Conservation (phyloP, 2,797 vertebrate species). For the Notolabrus celidotus region DNA sequence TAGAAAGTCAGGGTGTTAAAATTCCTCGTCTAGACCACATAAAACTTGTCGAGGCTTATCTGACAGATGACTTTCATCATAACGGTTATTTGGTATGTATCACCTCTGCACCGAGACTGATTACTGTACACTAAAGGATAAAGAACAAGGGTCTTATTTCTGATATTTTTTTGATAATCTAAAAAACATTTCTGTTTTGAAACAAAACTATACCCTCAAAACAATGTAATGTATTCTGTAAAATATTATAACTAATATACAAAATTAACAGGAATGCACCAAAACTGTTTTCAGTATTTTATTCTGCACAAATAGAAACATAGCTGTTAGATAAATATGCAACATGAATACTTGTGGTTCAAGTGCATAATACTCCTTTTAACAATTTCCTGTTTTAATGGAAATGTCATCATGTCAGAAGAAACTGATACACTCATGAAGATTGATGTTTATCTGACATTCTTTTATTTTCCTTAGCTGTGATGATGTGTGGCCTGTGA, state of each 20-base stretch:
- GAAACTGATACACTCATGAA: slow-evolving; percentile 28
- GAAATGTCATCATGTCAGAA: slow-evolving; percentile 30
- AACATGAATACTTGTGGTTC: slow-evolving; percentile 8
- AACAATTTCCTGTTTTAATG: slow-evolving; percentile 54
- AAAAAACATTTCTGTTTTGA: too few species aligned
- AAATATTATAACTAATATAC: background rate
- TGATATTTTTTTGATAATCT: too few species aligned
- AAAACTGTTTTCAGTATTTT: background rate
- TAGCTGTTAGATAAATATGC: slow-evolving; percentile 18
- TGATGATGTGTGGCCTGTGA: slow-evolving; percentile 30
- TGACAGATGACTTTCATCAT: slow-evolving; percentile 33
- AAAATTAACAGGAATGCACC: background rate
- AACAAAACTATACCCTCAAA: too few species aligned
- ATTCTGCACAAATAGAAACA: too few species aligned
- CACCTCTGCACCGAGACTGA: slow-evolving; percentile 20
- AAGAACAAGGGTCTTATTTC: too few species aligned
- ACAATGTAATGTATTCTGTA: too few species aligned
- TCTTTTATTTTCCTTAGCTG: slow-evolving; percentile 47
- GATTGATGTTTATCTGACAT: slow-evolving; percentile 53
- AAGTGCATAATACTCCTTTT: slow-evolving; percentile 18
- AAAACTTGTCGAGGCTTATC: slow-evolving; percentile 31
- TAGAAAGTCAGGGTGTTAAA: slow-evolving; percentile 26
- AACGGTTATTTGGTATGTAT: slow-evolving; percentile 4
- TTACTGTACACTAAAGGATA: slow-evolving; percentile 19
- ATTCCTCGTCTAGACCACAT: slow-evolving; percentile 8